A percentile compares a stretch with the other conserved stretches of the same genome.
Conservation (phyloP, 2,113 vertebrate species). For the Echinops telfairi region DNA sequence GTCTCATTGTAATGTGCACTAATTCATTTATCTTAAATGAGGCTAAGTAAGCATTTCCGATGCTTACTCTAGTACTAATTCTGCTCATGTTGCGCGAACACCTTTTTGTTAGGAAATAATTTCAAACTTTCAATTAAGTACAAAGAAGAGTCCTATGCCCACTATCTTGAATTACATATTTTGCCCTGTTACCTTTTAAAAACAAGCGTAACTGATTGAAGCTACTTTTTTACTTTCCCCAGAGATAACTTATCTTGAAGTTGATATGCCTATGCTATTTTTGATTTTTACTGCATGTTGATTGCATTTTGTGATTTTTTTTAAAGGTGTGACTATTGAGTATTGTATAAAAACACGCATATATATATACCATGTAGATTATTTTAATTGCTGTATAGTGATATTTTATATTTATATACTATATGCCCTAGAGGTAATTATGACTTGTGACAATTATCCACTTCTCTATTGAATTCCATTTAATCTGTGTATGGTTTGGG, state of each 20-base stretch:
- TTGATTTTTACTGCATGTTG: background rate
- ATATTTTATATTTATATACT: background rate
- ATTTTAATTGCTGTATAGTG: background rate
- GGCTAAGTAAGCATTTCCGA: background rate
- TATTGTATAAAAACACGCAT: background rate
- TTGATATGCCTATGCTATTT: background rate
- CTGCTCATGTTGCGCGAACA: background rate
- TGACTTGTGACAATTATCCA: background rate
- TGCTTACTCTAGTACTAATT: background rate
- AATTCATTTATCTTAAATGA: background rate
- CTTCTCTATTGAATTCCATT: background rate
- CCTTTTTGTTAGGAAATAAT: background rate
- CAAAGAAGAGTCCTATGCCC: background rate
- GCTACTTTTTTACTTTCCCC: background rate
- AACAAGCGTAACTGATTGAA: background rate
- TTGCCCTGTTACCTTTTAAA: background rate
- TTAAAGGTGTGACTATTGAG: background rate
- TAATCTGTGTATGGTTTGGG: background rate
- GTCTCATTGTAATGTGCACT: background rate
- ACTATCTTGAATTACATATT: slow-evolving; percentile 25
- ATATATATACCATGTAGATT: background rate
- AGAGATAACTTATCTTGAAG: background rate
- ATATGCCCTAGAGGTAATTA: background rate
- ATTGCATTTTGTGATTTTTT: slow-evolving; percentile 19
- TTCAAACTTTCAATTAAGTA: background rate